Evolutionary conservation across 2,113 vertebrate genomes (phyloP), one percentile per base, ranked within the genome.

Genomic region (Sylvia atricapilla): DNA sequence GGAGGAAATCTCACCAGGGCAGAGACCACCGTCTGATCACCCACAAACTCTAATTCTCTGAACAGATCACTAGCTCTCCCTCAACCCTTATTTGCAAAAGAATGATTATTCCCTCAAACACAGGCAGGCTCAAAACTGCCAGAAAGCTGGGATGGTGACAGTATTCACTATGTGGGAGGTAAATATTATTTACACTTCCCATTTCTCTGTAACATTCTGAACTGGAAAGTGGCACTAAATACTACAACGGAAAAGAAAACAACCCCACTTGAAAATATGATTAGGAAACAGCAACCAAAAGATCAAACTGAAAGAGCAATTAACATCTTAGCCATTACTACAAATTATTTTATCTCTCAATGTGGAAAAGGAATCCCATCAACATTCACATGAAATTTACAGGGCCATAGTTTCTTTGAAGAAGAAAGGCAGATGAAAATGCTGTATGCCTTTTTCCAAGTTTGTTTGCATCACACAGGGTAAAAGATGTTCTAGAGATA

Each of bases 1-100:
- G 0, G 0, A 72, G 27, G 8, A 49, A 7, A 58, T 63, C 55
- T 81, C 33, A 44, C 9, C 31, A 50, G 24, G 46, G 49, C 4
- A 59, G 10, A 84, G 43, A 56, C 31, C 9, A 14, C 1, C 6
- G 41, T 35, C 41, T 70, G 10, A 30, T 20, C 4, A 0, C 46
- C 22, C 55, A 77, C 31, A 44, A 31, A 41, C 28, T 46, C 47
- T 30, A 33, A 3, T 30, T 21, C 35, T 49, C 59, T 43, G 18
- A 14, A 23, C 25, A 66, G 33, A 50, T 62, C 50, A 35, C 63
- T 37, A 18, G 41, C 47, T 39, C 27, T 67, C 49, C 64, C 58
- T 73, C 52, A 43, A 22, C 35, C 49, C 20, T 73, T 44, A 60
- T 11, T 41, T 79, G n/a, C 49, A n/a, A 24, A 47, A 49, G 5